Evolutionary conservation across 35 echinoderm and acorn worm species (phyloP).

Genomic region (Heliocidaris erythrogramma): DNA sequence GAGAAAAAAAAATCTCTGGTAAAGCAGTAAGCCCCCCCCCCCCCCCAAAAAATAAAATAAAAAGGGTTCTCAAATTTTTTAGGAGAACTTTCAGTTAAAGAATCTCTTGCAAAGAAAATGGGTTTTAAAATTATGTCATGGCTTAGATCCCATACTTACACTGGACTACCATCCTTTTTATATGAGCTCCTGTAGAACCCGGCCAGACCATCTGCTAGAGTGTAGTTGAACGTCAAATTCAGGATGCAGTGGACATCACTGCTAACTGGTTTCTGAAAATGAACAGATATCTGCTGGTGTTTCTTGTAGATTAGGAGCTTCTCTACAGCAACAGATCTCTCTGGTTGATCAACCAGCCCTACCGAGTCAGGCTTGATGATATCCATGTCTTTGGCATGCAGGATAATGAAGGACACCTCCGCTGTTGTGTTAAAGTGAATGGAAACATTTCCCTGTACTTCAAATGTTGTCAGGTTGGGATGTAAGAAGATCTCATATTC

Average conservation of each 20-base stretch:
- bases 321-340: background rate
- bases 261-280: constrained; percentile 50
- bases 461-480: constrained; percentile 62
- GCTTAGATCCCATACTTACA: constrained; percentile 60
- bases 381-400: constrained; percentile 74
- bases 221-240: constrained; percentile 62
- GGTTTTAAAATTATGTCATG: no score
- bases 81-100: no score
- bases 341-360: background rate
- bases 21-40: no score
- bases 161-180: constrained; percentile 38
- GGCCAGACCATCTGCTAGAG: constrained; percentile 44
- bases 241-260: constrained; percentile 15
- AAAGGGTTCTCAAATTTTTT: no score
- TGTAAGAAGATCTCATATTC: constrained; percentile 72
- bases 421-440: constrained; percentile 38
- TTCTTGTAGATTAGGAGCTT: constrained; percentile 49
- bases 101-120: no score
- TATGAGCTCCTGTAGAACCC: constrained; percentile 90
- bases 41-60: no score
- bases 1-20: no score
- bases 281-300: constrained; percentile 56
- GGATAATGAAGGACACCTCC: constrained; percentile 54
- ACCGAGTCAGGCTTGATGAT: constrained; percentile 35
- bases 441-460: constrained; percentile 56